Evolutionary conservation across 2,113 vertebrate species (phyloP).

Genomic region (Grantiella picta): DNA sequence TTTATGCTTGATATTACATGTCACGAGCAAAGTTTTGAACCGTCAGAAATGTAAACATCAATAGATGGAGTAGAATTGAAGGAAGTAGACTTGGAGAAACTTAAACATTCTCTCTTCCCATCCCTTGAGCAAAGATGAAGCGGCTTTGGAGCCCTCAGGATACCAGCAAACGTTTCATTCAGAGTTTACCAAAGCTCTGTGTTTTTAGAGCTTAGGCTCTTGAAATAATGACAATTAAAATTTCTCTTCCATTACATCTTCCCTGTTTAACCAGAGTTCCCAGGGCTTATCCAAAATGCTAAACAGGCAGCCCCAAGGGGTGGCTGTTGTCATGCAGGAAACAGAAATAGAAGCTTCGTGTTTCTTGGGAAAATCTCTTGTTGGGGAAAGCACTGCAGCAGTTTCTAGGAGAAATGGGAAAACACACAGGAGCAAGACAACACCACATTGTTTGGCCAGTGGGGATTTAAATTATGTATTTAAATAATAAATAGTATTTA

Average conservation of each 20-base stretch:
- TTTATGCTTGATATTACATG: background rate
- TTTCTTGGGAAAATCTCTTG: background rate
- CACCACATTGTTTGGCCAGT: background rate
- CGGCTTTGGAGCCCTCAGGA: background rate
- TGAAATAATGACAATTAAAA: background rate
- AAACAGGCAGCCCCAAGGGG: background rate
- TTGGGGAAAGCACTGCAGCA: background rate
- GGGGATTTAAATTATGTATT: background rate
- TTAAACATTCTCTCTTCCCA: background rate
- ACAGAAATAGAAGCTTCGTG: background rate
- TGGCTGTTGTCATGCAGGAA: background rate
- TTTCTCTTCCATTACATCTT: constrained; percentile 20
- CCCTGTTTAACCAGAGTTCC: background rate
- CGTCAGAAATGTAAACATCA: background rate
- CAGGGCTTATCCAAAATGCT: background rate
- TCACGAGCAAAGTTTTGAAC: background rate
- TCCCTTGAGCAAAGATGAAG: background rate
- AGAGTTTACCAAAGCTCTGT: background rate
- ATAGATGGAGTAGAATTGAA: background rate
- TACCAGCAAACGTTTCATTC: background rate
- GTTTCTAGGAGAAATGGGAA: background rate
- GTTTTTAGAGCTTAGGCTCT: background rate
- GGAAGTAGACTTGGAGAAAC: background rate
- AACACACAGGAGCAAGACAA: background rate
- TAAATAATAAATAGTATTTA: background rate